Percentiles rank a stretch among this genome's conserved stretches.
Conservation (phyloP, 2,888 invertebrate genomes). For the Thecocarcelia acutangulata region DNA sequence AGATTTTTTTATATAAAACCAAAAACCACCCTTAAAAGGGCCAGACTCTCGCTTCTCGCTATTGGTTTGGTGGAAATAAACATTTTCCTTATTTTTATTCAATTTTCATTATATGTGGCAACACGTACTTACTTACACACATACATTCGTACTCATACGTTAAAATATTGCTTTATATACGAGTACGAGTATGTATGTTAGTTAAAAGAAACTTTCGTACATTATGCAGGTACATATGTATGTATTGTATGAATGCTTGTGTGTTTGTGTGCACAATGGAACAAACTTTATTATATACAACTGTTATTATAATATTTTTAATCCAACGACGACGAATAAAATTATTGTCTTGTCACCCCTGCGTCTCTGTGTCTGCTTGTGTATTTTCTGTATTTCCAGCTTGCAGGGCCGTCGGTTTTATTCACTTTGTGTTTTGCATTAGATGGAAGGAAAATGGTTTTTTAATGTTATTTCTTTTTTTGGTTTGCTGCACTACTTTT, state of each 20-base stretch:
- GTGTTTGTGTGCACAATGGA: background rate
- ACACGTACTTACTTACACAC: conserved; percentile 1
- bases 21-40: conserved; percentile 43
- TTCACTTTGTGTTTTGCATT: conserved; percentile 6
- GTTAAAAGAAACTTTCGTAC: background rate
- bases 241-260: too few relatives aligned
- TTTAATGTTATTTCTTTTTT: conserved; percentile 57
- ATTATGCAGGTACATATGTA: background rate
- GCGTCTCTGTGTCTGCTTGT: conserved; percentile 3
- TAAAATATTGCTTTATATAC: background rate
- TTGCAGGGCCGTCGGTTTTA: conserved; percentile 54
- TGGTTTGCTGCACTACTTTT: conserved; percentile 26
- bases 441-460: conserved; percentile 60
- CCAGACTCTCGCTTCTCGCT: conserved; percentile 1
- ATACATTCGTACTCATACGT: background rate
- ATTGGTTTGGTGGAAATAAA: conserved; percentile 38
- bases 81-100: background rate
- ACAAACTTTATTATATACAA: conserved; percentile 3
- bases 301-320: conserved; percentile 53
- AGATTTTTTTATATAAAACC: background rate
- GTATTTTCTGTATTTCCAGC: conserved; percentile 46
- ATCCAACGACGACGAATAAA: conserved; percentile 53
- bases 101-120: background rate
- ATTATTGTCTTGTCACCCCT: conserved; percentile 63
- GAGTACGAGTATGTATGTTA: too few relatives aligned